Evolutionary conservation across 2,888 invertebrate species (phyloP).

Genomic region (Tetranychus piercei): DNA sequence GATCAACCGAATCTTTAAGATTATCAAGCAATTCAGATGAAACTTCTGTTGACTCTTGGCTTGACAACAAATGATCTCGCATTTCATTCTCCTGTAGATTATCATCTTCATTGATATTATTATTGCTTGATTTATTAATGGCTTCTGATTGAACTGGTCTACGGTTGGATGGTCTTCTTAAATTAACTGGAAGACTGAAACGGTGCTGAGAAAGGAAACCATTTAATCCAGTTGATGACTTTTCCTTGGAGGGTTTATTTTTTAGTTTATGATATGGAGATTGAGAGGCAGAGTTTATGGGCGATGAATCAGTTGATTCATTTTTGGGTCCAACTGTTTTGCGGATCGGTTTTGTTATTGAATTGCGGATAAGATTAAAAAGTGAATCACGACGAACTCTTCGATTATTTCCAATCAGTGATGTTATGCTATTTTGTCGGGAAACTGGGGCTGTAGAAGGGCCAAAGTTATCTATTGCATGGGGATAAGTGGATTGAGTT

Average conservation of each 20-base stretch:
- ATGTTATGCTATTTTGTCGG: background rate
- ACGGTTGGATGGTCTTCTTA: conserved; percentile 8
- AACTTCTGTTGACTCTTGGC: background rate
- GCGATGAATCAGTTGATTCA: background rate
- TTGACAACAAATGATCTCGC: background rate
- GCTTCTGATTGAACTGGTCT: background rate
- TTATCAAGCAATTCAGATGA: background rate
- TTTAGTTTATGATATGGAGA: background rate
- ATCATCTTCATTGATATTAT: background rate
- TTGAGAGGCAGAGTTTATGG: background rate
- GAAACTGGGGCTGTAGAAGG: background rate
- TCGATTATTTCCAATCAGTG: background rate
- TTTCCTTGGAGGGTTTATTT: background rate
- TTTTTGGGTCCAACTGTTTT: background rate
- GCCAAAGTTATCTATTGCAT: background rate
- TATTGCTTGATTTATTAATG: background rate
- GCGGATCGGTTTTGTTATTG: background rate
- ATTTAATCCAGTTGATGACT: background rate
- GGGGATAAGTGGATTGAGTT: too few species aligned
- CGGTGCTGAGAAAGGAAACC: conserved; percentile 13
- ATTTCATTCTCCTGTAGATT: background rate
- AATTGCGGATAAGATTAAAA: background rate
- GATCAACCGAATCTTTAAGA: background rate
- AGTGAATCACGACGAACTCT: background rate
- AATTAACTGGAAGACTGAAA: conserved; percentile 19